Conservation (phyloP, 2,113 vertebrate genomes). For the Australoheros scitulus region DNA sequence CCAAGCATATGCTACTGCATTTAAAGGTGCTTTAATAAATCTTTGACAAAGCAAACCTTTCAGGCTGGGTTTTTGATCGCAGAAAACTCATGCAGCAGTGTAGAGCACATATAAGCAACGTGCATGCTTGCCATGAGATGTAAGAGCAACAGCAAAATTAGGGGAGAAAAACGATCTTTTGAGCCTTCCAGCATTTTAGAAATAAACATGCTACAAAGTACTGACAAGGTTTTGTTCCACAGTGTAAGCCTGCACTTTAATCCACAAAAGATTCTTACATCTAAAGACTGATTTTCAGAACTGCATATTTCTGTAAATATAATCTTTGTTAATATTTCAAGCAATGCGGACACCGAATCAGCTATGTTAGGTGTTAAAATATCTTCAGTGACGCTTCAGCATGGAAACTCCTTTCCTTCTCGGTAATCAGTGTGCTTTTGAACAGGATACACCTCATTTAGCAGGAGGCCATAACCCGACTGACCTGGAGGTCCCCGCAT, state of each 20-base stretch:
- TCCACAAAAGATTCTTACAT: neutral
- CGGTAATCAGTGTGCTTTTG: slow-evolving; percentile 44
- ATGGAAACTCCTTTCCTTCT: slow-evolving; percentile 4
- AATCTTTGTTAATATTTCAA: neutral
- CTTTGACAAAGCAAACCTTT: slow-evolving; percentile 54
- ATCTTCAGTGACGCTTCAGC: slow-evolving; percentile 6
- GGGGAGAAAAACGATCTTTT: neutral
- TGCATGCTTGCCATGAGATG: neutral
- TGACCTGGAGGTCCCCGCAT: slow-evolving; percentile 46
- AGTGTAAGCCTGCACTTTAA: neutral
- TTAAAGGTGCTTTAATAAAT: slow-evolving; percentile 58
- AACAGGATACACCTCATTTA: slow-evolving; percentile 62
- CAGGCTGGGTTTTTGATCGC: slow-evolving; percentile 37
- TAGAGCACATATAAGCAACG: slow-evolving; percentile 10
- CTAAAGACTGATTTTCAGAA: neutral
- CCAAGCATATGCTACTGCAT: slow-evolving; percentile 51
- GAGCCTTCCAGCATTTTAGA: neutral
- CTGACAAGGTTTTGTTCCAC: neutral
- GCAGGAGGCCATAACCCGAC: slow-evolving; percentile 41
- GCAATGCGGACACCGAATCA: slow-evolving; percentile 1
- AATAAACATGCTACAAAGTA: neutral
- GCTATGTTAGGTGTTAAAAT: neutral
- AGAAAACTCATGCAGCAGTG: slow-evolving; percentile 27
- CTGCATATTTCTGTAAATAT: neutral
- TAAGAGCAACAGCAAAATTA: neutral